Evolutionary conservation across 2,888 invertebrate genomes (phyloP).

Genomic region (Macropis europaea): DNA sequence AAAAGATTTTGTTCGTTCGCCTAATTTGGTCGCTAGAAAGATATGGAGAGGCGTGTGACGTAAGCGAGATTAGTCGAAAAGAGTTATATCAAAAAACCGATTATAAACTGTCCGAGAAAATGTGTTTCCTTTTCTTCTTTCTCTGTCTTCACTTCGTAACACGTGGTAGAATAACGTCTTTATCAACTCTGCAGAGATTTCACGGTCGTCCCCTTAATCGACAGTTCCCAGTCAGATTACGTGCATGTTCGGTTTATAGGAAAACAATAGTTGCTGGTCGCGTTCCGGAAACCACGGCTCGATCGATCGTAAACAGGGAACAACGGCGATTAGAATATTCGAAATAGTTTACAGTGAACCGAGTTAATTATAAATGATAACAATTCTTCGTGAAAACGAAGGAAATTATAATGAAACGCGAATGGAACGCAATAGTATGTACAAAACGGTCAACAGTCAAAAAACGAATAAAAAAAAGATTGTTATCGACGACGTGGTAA

Average conservation of each 20-base stretch:
- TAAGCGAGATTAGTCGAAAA: conserved; percentile 69
- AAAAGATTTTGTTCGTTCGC: conserved; percentile 20
- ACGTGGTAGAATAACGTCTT: conserved; percentile 33
- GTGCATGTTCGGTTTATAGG: conserved; percentile 38
- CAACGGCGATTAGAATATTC: background rate
- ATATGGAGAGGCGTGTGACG: conserved; percentile 63
- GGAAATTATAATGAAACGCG: conserved; percentile 3
- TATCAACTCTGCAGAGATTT: conserved; percentile 32
- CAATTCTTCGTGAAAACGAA: too few species aligned
- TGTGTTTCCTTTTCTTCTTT: conserved; percentile 1
- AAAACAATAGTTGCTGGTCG: conserved; percentile 44
- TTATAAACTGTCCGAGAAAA: conserved; percentile 67
- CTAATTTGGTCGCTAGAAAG: conserved; percentile 63
- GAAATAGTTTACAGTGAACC: background rate
- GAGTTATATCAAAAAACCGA: conserved; percentile 71
- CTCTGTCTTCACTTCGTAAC: conserved; percentile 17
- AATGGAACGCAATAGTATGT: conserved; percentile 4
- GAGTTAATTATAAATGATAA: too few species aligned
- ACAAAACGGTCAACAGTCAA: background rate
- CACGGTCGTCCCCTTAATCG: conserved; percentile 20
- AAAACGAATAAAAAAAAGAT: background rate
- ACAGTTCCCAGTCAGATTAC: conserved; percentile 31
- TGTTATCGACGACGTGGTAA: conserved; percentile 56
- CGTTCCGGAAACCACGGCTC: conserved; percentile 56
- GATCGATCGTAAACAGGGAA: conserved; percentile 1